These are phyloP conservation scores for Sarcophilus harrisii DNA, from an alignment of 2,797 vertebrate genomes.

Conservation along the genomic window DNA sequence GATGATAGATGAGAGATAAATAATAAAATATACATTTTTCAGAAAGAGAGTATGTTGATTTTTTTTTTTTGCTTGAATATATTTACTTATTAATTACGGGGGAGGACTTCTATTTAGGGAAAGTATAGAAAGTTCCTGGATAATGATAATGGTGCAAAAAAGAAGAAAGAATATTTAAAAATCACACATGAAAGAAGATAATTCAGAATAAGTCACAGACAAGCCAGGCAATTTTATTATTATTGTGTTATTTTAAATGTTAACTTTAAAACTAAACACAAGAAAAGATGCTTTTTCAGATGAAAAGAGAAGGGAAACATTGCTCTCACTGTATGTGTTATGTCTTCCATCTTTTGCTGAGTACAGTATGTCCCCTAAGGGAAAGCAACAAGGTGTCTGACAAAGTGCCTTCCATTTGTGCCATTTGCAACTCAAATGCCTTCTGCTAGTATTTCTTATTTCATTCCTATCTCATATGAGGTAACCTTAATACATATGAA, in stretches of 20 bases:
- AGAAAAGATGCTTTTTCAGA: neutral
- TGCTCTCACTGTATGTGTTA: neutral
- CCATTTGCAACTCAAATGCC: neutral
- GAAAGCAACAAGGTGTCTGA: neutral
- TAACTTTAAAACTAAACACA: neutral
- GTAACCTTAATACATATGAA: neutral
- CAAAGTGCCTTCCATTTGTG: neutral
- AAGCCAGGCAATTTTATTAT: neutral
- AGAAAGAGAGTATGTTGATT: neutral
- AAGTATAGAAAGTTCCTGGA: neutral
- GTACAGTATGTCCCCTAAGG: neutral
- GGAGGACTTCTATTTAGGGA: neutral
- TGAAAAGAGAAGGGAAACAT: neutral
- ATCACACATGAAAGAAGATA: neutral
- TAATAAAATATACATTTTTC: neutral
- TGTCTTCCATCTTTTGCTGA: neutral
- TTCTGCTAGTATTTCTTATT: neutral
- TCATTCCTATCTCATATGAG: neutral
- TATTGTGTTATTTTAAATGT: neutral
- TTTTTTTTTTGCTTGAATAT: neutral
- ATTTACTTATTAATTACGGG: neutral
- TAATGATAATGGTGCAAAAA: neutral
- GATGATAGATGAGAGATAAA: neutral
- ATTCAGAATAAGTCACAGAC: neutral
- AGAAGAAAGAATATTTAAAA: neutral